Base-by-base conservation (phyloP, 2,888 invertebrate species). In the Agriopis marginaria region DNA sequence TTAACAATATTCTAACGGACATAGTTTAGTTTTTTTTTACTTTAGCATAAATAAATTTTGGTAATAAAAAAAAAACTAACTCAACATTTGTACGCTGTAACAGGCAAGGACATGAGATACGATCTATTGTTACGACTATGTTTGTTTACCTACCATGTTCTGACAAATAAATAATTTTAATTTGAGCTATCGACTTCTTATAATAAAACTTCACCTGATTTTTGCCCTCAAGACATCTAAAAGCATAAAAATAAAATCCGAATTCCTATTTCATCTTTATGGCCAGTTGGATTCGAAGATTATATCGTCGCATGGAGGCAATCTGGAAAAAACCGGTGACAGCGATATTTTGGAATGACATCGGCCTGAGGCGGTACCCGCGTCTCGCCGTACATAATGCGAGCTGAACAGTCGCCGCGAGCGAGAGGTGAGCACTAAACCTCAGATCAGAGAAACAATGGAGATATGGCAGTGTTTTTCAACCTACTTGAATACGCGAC, bases 241-340 rank as follows among this genome's bases (percentile, higher is more conserved):
- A 51, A 12, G 17, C 53, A 53, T 69, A 66, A 72, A 69, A 66
- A 59, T 59, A 50, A 65, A 61, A 65, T 44, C 12, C 40, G 56
- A 62, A 54, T 75, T 71, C 82, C 83, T 84, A 86, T 87, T 88
- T 81, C 75, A 79, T 83, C 81, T 88, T 91, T 91, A 91, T 84
- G 83, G 85, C 83, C 88, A 89, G 89, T 90, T 87, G 86, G 86
- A 88, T 89, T 87, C 82, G 82, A 82, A 89, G 90, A 90, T 90
- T 88, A 86, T 83, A 84, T 75, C 75, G 78, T 77, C 75, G 82
- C 78, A 78, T 74, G 77, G 74, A 79, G 79, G 82, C 85, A 82
- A 87, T 86, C 82, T 84, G 76, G 82, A 84, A 49, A 86, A 88
- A 85, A 82, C 85, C 84, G 84, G 86, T 89, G 89, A 86, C 89